phyloP scores from a whole-genome alignment of 2,888 invertebrate genomes.

The Drosophila meridionalis region DNA sequence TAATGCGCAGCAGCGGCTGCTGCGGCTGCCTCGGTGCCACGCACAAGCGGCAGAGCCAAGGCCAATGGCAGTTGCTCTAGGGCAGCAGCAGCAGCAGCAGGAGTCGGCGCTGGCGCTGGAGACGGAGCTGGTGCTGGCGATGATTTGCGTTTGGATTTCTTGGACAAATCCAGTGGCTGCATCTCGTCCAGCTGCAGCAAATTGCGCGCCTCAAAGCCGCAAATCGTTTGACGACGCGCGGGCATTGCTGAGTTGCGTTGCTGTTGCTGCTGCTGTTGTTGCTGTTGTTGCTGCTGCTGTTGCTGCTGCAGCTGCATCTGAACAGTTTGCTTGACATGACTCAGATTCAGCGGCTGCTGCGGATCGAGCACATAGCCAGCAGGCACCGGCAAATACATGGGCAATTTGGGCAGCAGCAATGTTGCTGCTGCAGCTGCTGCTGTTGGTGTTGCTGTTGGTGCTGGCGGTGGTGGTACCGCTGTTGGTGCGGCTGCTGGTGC shows the following conservation, averaged over 20 bases:
- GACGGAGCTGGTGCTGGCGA: conserved; percentile 34
- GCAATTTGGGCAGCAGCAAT: conserved; percentile 64
- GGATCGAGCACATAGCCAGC: conserved; percentile 50
- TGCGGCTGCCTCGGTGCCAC: conserved; percentile 20
- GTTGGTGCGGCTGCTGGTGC: conserved; percentile 14
- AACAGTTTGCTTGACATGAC: conserved; percentile 45
- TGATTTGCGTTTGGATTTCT: conserved; percentile 69
- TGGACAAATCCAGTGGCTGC: conserved; percentile 83
- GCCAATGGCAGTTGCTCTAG: conserved; percentile 8
- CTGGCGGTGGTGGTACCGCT: conserved; percentile 1
- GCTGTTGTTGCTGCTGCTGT: conserved; percentile 9
- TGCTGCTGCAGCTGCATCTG: conserved; percentile 16
- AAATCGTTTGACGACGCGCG: conserved; percentile 79
- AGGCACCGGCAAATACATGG: conserved; percentile 63
- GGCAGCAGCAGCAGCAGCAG: background rate
- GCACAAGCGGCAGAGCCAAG: conserved; percentile 6
- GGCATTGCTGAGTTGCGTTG: conserved; percentile 64
- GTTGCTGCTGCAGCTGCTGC: conserved; percentile 15
- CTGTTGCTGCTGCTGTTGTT: conserved; percentile 20
- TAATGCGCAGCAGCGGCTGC: conserved; percentile 64
- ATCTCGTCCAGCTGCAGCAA: conserved; percentile 74
- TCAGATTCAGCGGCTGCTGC: conserved; percentile 73
- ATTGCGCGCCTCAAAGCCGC: conserved; percentile 80
- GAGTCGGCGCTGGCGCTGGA: background rate
- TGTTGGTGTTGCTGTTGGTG: conserved; percentile 11